Evolutionary conservation across 2,888 invertebrate genomes (phyloP), one percentile per base, ranked within the genome.

Genomic region (Colostygia pectinataria): DNA sequence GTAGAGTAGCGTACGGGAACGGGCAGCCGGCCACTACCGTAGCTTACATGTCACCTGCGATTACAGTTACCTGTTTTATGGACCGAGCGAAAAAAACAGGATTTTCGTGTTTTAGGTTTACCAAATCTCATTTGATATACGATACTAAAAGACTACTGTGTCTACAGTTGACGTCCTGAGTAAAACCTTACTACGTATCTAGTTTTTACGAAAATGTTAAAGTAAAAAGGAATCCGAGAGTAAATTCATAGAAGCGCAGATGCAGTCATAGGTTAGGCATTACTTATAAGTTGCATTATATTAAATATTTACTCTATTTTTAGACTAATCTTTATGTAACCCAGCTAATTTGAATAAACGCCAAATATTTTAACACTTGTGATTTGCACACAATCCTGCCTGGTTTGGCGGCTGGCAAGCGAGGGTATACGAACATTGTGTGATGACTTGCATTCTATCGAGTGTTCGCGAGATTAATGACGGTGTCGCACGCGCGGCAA

Each of bases 361-460:
- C 41, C 36, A 46, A 40, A 54, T 58, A 47, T 53, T 56, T 55
- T 59, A 49, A 49, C 49, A 27, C 14, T 9, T 46, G 46, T 54
- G 56, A 55, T 52, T 50, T 24, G 52, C 44, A 47, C 44, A 59
- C 47, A 56, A 54, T 51, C 53, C 48, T 50, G 59, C 15, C 46
- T 36, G 33, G 29, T 27, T n/a, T 38, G 57, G 53, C 47, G 50
- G 51, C 34, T 20, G 24, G 45, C 28, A 20, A 24, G 48, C 37
- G 38, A 48, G 50, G 47, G 44, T 33, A 0, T 23, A 41, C 41
- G 36, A 50, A 81, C 80, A 78, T 76, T 77, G 79, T 75, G 74
- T 65, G 77, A 80, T 90, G 89, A 90, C 83, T 88, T 84, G 88
- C 89, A 77, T 81, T 87, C 83, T 85, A 86, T 89, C 83, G 86